Evolutionary conservation across 2,113 vertebrate genomes (phyloP).

Genomic region (Tichodroma muraria): DNA sequence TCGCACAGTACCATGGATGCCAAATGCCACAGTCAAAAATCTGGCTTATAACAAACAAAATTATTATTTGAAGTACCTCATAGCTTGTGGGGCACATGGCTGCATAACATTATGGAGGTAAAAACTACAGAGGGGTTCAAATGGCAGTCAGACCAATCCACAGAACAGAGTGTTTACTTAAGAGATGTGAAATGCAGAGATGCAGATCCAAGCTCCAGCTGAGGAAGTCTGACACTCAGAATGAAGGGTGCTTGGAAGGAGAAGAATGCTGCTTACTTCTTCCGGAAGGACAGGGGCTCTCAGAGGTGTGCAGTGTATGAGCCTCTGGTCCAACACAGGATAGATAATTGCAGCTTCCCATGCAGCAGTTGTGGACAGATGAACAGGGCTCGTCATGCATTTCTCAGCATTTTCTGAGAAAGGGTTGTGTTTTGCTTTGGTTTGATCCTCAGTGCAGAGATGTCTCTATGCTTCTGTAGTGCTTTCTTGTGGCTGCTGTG

Average conservation of each 20-base stretch:
- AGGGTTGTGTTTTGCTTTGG: background rate
- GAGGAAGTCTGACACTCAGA: background rate
- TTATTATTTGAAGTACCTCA: background rate
- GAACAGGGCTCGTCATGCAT: background rate
- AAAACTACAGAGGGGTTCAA: background rate
- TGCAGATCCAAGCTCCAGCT: background rate
- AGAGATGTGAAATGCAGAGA: background rate
- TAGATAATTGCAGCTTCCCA: background rate
- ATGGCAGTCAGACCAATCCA: background rate
- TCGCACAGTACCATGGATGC: background rate
- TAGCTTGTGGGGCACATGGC: background rate
- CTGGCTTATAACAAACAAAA: background rate
- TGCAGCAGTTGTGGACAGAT: background rate
- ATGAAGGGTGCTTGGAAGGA: background rate
- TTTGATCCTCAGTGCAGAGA: background rate
- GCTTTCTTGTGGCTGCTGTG: background rate
- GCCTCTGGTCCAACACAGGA: background rate
- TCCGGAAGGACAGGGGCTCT: background rate
- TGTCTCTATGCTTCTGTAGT: background rate
- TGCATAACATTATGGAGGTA: background rate
- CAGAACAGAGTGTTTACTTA: fast-evolving
- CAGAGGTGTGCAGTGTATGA: background rate
- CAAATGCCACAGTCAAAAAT: background rate
- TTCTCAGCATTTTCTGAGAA: background rate
- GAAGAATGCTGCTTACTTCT: background rate